A percentile compares a stretch with the other conserved stretches of the same genome.
Evolutionary conservation across 2,797 vertebrate species (phyloP).

Genomic region (Paramormyrops hopkinsi): DNA sequence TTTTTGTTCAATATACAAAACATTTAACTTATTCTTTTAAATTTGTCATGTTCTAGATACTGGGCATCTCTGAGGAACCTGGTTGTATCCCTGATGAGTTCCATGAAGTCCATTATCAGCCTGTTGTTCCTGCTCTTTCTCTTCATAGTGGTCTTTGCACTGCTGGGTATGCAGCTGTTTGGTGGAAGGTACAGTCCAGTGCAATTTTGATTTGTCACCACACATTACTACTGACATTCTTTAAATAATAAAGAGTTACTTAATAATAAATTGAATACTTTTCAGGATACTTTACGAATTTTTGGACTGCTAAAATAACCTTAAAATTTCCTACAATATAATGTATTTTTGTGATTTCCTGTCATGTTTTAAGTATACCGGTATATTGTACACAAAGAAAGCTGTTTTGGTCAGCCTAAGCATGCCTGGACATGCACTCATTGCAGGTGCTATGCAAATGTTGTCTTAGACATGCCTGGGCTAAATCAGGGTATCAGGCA

Average conservation of each 20-base stretch:
- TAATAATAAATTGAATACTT: neutral
- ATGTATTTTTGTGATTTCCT: neutral
- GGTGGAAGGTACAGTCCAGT: constrained; percentile 77
- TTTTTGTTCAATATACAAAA: neutral
- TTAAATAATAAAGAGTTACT: neutral
- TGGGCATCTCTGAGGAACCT: constrained; percentile 96
- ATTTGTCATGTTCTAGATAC: constrained; percentile 65
- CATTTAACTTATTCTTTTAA: neutral
- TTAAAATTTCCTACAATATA: neutral
- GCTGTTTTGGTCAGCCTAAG: neutral
- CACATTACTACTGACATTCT: neutral
- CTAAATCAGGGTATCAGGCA: neutral
- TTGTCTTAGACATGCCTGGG: neutral
- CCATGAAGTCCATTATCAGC: constrained; percentile 99
- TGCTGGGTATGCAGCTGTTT: constrained; percentile 97
- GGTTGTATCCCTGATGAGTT: constrained; percentile 97
- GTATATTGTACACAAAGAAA: neutral
- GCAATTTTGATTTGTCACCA: neutral
- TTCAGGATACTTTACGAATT: neutral
- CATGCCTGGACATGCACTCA: neutral
- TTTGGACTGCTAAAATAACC: neutral
- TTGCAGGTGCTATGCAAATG: neutral
- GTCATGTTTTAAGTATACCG: neutral
- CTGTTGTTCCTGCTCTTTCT: constrained; percentile 97
- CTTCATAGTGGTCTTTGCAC: constrained; percentile 94